Percentiles rank a stretch among this genome's conserved stretches.
These are phyloP conservation scores for Alsophila aescularia DNA, from an alignment of 2,888 invertebrate genomes.

Conservation along the genomic window DNA sequence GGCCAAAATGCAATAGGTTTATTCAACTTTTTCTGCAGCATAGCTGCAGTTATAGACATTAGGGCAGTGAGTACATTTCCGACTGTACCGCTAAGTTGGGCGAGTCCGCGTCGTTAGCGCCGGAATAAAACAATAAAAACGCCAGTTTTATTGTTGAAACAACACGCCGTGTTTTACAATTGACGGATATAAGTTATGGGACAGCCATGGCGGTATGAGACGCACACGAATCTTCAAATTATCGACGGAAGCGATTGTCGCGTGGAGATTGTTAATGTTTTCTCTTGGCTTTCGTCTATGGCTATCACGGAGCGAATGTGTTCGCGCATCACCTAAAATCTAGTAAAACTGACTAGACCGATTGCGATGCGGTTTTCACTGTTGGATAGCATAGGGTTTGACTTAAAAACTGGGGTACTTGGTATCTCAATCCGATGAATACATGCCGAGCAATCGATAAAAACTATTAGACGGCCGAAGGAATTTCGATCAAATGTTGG, in stretches of 20 bases:
- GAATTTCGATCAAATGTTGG: too few relatives aligned
- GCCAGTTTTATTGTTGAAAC: conserved; percentile 40
- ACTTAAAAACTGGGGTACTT: too few relatives aligned
- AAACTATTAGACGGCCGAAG: too few relatives aligned
- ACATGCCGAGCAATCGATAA: too few relatives aligned
- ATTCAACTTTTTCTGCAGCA: too few relatives aligned
- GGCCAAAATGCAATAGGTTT: too few relatives aligned
- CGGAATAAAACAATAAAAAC: conserved; percentile 53
- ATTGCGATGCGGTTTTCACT: too few relatives aligned
- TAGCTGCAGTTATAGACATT: not conserved
- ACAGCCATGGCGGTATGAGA: conserved; percentile 1
- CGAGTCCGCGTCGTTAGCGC: conserved; percentile 24
- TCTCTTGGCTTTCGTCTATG: conserved; percentile 5
- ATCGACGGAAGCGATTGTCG: conserved; percentile 23
- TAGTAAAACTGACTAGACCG: too few relatives aligned
- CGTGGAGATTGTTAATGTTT: conserved; percentile 7
- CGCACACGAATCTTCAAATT: conserved; percentile 38
- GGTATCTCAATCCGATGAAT: too few relatives aligned
- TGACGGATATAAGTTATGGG: conserved; percentile 42
- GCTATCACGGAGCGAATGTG: conserved; percentile 1
- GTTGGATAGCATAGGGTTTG: too few relatives aligned
- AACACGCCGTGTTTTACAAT: conserved; percentile 44
- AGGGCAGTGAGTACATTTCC: conserved; percentile 22
- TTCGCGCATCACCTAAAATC: too few relatives aligned
- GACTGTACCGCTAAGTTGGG: conserved; percentile 33